Evolutionary conservation across 2,797 vertebrate species (phyloP).

Genomic region (Pteropus rufus): DNA sequence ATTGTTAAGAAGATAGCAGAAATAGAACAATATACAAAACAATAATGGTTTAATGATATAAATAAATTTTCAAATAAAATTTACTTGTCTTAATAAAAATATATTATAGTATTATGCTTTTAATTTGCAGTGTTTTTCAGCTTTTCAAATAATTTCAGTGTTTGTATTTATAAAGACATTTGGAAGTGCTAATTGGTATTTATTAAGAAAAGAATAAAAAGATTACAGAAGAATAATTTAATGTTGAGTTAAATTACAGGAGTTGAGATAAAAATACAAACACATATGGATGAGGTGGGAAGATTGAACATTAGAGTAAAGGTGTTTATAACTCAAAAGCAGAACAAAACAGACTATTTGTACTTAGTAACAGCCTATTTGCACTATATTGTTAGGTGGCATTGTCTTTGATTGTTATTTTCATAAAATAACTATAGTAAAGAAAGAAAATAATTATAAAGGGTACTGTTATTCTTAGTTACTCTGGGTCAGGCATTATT

Average conservation of each 20-base stretch:
- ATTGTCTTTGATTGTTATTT: not conserved
- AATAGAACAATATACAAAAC: not conserved
- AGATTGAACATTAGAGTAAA: constrained; percentile 32
- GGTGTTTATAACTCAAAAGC: not conserved
- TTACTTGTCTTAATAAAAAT: not conserved
- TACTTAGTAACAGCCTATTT: not conserved
- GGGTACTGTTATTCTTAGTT: not conserved
- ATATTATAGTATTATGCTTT: not conserved
- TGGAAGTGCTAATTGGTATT: constrained; percentile 51
- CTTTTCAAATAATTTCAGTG: constrained; percentile 45
- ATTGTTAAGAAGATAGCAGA: not conserved
- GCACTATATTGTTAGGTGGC: not conserved
- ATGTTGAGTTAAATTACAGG: constrained; percentile 41
- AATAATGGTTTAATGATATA: not conserved
- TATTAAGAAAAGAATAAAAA: constrained; percentile 22
- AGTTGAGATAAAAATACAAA: constrained; percentile 47
- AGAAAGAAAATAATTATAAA: not conserved
- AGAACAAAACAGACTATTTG: not conserved
- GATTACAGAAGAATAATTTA: constrained; percentile 14
- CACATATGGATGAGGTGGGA: not conserved
- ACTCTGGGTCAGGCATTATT: not conserved
- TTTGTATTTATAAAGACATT: constrained; percentile 29
- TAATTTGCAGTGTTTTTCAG: not conserved
- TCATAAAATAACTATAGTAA: not conserved
- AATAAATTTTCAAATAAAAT: constrained; percentile 2